Conservation (phyloP, 2,888 invertebrate genomes). For the Macrosiphum euphorbiae region DNA sequence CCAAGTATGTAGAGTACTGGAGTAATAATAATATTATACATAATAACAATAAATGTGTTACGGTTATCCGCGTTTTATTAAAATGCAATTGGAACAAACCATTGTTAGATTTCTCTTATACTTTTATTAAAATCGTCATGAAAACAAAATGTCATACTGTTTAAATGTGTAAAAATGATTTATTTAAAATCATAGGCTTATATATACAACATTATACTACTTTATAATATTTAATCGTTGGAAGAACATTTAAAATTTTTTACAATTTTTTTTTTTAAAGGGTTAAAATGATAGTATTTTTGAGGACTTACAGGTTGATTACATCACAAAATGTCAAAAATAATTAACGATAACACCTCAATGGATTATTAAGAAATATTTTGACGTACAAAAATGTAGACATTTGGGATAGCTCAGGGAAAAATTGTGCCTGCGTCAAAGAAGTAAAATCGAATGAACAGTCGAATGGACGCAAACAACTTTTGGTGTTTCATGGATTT, state of each 20-base stretch:
- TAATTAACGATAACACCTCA: too few relatives aligned
- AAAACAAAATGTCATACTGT: background rate
- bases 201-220: background rate
- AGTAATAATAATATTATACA: background rate
- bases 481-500: background rate
- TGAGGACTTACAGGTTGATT: too few relatives aligned
- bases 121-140: constrained; percentile 8
- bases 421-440: background rate
- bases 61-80: constrained; percentile 26
- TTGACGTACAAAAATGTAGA: background rate
- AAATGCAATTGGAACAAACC: constrained; percentile 25
- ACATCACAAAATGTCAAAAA: too few relatives aligned
- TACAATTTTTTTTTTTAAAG: background rate
- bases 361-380: too few relatives aligned
- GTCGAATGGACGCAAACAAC: background rate
- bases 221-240: background rate
- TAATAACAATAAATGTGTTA: constrained; percentile 18
- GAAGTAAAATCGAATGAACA: background rate
- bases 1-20: background rate
- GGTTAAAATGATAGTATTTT: background rate
- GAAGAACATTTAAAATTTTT: background rate
- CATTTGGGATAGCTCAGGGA: background rate
- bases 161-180: background rate
- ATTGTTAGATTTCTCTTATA: constrained; percentile 40
- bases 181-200: background rate